A percentile compares a stretch with the other conserved stretches of the same genome.
Evolutionary conservation across 2,797 vertebrate genomes (phyloP).

Genomic region (Halcyon leucocephala): DNA sequence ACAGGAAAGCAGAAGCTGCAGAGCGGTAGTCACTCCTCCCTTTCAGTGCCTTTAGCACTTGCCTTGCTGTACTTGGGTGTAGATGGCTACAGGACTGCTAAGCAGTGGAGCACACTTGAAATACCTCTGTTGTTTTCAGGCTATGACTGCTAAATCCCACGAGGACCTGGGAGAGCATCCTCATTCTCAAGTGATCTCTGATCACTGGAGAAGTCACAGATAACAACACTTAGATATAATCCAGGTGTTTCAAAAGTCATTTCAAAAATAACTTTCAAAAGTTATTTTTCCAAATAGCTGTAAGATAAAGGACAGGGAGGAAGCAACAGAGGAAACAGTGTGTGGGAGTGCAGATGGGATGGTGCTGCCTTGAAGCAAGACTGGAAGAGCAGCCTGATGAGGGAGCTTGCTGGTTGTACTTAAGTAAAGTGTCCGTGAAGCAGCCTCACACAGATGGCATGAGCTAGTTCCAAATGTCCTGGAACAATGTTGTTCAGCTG

Average conservation of each 20-base stretch:
- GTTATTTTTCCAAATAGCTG: not conserved
- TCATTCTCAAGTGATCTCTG: not conserved
- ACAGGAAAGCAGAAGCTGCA: not conserved
- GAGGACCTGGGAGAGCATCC: not conserved
- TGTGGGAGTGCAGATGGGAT: too few species aligned
- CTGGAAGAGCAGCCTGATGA: not conserved
- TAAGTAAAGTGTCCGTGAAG: not conserved
- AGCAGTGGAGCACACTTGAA: not conserved
- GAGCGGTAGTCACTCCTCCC: not conserved
- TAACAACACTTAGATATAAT: not conserved
- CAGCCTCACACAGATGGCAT: not conserved
- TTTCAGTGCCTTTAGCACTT: not conserved
- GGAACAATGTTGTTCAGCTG: not conserved
- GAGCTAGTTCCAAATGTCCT: not conserved
- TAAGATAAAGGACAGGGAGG: not conserved
- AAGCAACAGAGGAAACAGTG: not conserved
- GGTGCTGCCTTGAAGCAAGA: not conserved
- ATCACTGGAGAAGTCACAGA: not conserved
- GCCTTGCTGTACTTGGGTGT: accelerated
- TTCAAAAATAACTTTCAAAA: too few species aligned
- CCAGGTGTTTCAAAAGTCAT: not conserved
- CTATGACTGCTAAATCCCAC: not conserved
- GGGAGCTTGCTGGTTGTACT: not conserved
- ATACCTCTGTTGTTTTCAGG: not conserved
- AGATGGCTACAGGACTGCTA: not conserved